These are phyloP conservation scores for Nebria brevicollis DNA, from an alignment of 2,888 invertebrate species.

Conservation along the genomic window DNA sequence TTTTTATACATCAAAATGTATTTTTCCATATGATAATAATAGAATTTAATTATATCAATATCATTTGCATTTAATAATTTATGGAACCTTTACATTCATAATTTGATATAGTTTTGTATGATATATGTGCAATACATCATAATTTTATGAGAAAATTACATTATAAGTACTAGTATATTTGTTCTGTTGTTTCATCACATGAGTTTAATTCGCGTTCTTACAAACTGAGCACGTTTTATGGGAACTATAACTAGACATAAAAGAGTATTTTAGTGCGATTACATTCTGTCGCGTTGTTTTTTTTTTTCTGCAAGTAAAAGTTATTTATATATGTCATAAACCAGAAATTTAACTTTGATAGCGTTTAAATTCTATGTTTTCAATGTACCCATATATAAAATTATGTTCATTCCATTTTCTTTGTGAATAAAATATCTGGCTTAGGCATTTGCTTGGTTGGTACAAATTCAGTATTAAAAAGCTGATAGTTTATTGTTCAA, in stretches of 20 bases:
- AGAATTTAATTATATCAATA: too few relatives aligned
- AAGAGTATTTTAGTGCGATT: not conserved
- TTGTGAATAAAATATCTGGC: too few relatives aligned
- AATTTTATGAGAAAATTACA: not conserved
- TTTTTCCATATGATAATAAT: too few relatives aligned
- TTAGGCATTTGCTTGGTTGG: too few relatives aligned
- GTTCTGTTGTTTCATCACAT: not conserved
- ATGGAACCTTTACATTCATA: too few relatives aligned
- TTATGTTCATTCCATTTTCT: too few relatives aligned
- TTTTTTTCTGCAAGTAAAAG: not conserved
- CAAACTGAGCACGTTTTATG: not conserved
- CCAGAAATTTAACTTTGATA: not conserved
- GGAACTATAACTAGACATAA: not conserved
- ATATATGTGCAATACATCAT: constrained; percentile 13
- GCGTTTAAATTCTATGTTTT: not conserved
- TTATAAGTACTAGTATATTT: not conserved
- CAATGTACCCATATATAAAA: not conserved
- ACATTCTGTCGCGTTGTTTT: not conserved
- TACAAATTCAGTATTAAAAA: too few relatives aligned
- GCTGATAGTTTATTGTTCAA: not conserved
- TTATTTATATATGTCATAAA: not conserved
- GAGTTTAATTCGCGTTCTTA: not conserved
- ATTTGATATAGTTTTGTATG: too few relatives aligned
- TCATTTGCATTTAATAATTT: too few relatives aligned
- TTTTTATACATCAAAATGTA: too few relatives aligned